Base-by-base conservation (phyloP, 2,888 invertebrate genomes). In the Altica lythri region DNA sequence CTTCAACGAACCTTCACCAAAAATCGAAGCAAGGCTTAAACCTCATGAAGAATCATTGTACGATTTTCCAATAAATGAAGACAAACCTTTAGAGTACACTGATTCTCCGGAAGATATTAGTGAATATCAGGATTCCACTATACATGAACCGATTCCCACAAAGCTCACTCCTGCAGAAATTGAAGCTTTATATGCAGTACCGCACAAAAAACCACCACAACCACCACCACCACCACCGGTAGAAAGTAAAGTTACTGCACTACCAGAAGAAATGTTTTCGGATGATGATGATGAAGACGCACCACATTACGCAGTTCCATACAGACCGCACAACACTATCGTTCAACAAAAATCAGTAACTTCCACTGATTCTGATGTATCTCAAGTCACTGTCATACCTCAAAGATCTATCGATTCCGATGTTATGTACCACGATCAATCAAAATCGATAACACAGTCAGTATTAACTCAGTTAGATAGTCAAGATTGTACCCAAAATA, bases 1-100 rank as follows among this genome's bases (percentile, higher is more conserved):
- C 43, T 86, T 86, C 77, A 86, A 86, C 75, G 87, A 86, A 75
- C 86, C 86, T 16, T 84, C 83, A 57, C 86, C 86, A 10, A 86
- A 85, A 74, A 83, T 87, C 66, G 85, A 85, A 74, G 86, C 86
- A 8, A 70, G 65, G 61, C 61, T 75, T 27, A 70, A 70, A 49
- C 75, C 74, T 4, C 74, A 72, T 59, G 70, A 70, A 49, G 73
- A 72, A 50, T 66, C 68, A 1, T 56, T 71, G n/a, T 70, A 70
- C 58, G 69, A 70, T 53, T 68, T 66, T 19, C 59, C 60, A 12
- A 27, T 60, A 19, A 65, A 68, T 45, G 71, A 71, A 46, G 70
- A 69, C 51, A 63, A 65, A 53, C 67, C 68, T 1, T 57, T 69
- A 6, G 65, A 67, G 57, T 64, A 67, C 57, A 52, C 63, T 48